These are phyloP conservation scores for Syrmaticus mikado DNA, from an alignment of 2,113 vertebrate genomes.

Conservation along the genomic window DNA sequence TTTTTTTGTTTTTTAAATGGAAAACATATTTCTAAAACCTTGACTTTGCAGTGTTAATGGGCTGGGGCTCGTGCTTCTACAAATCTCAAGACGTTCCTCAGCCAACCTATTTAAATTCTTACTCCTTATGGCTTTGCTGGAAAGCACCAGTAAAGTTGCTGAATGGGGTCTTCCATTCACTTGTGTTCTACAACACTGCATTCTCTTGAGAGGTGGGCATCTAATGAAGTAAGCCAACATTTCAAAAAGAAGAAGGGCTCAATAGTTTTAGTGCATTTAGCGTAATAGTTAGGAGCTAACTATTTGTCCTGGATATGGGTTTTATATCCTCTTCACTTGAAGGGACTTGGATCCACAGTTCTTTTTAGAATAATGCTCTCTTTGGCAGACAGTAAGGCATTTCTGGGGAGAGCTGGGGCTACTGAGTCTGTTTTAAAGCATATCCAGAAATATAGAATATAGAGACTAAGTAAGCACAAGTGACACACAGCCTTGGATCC, in stretches of 20 bases:
- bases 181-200: not conserved
- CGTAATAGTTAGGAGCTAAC: not conserved
- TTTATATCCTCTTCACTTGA: not conserved
- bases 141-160: not conserved
- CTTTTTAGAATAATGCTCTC: not conserved
- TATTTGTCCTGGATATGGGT: rapidly evolving
- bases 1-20: not conserved
- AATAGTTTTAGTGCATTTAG: not conserved
- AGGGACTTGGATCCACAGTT: not conserved
- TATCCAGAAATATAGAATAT: not conserved
- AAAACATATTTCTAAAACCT: not conserved
- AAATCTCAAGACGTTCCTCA: not conserved
- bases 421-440: not conserved
- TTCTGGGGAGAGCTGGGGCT: not conserved
- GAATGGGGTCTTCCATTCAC: not conserved
- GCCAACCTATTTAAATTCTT: not conserved
- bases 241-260: not conserved
- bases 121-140: not conserved
- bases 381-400: not conserved
- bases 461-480: not conserved
- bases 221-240: not conserved
- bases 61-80: not conserved
- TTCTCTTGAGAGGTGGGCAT: not conserved
- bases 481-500: not conserved
- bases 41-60: not conserved